phyloP scores from a whole-genome alignment of 2,113 vertebrate species.

The Furnarius figulus region DNA sequence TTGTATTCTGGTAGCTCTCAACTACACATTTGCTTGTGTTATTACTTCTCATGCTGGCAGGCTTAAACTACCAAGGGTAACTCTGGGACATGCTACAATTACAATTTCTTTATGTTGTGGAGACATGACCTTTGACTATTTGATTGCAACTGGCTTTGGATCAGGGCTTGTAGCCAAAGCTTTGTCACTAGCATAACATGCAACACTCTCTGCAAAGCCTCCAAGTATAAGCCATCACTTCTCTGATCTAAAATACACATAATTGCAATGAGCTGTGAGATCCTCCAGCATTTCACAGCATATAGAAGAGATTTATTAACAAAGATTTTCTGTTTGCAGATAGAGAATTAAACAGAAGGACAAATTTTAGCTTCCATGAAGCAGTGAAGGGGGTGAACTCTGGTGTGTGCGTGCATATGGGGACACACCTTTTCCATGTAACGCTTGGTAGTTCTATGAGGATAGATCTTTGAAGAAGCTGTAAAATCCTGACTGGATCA shows the following conservation, averaged over 20 bases:
- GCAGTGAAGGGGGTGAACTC: neutral
- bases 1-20: neutral
- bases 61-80: constrained; percentile 42
- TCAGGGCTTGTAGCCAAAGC: constrained; percentile 47
- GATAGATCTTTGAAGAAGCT: neutral
- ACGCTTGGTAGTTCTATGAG: neutral
- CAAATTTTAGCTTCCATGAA: neutral
- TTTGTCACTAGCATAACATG: neutral
- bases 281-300: constrained; percentile 31
- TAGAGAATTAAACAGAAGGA: neutral
- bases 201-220: constrained; percentile 40
- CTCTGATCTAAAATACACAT: constrained; percentile 49
- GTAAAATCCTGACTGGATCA: neutral
- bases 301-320: constrained; percentile 48
- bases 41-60: neutral
- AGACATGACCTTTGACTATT: constrained; percentile 59
- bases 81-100: constrained; percentile 50
- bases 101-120: constrained; percentile 35
- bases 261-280: constrained; percentile 40
- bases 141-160: constrained; percentile 48
- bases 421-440: neutral
- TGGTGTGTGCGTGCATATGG: rapidly evolving
- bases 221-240: constrained; percentile 12
- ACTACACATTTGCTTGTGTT: neutral
- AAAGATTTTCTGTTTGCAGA: constrained; percentile 22